Conservation (phyloP, 1,140 invertebrate genomes). For the Magallana angulata region DNA sequence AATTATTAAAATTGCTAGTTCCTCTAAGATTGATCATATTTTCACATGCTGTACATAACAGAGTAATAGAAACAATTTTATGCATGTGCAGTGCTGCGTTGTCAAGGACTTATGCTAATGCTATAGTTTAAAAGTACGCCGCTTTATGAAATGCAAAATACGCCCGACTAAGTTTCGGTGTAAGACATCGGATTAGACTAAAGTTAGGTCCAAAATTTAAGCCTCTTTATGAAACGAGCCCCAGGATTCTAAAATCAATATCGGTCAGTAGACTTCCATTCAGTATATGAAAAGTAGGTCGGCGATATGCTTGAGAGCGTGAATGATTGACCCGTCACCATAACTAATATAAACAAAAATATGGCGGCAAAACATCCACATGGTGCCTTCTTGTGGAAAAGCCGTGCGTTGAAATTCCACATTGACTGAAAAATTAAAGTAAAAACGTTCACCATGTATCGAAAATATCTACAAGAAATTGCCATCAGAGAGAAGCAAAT, state of each 20-base stretch:
- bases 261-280: background rate
- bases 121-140: too few relatives aligned
- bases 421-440: background rate
- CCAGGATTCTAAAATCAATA: background rate
- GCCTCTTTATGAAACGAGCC: too few relatives aligned
- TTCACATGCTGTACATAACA: too few relatives aligned
- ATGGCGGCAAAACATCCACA: background rate
- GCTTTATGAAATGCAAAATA: too few relatives aligned
- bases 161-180: too few relatives aligned
- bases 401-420: background rate
- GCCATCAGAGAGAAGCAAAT: background rate
- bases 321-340: constrained; percentile 2
- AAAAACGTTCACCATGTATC: background rate
- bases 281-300: background rate
- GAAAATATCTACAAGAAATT: constrained; percentile 6
- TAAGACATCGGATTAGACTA: too few relatives aligned
- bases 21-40: too few relatives aligned
- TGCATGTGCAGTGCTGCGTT: too few relatives aligned
- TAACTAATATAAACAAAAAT: constrained; percentile 4
- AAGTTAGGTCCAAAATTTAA: too few relatives aligned
- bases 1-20: too few relatives aligned
- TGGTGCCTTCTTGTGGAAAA: background rate
- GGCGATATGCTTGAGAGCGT: background rate
- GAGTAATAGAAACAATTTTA: too few relatives aligned
- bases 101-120: too few relatives aligned